Percentiles rank a stretch among this genome's conserved stretches.
Conservation (phyloP, 1,140 invertebrate genomes). For the Pogonus chalceus region DNA sequence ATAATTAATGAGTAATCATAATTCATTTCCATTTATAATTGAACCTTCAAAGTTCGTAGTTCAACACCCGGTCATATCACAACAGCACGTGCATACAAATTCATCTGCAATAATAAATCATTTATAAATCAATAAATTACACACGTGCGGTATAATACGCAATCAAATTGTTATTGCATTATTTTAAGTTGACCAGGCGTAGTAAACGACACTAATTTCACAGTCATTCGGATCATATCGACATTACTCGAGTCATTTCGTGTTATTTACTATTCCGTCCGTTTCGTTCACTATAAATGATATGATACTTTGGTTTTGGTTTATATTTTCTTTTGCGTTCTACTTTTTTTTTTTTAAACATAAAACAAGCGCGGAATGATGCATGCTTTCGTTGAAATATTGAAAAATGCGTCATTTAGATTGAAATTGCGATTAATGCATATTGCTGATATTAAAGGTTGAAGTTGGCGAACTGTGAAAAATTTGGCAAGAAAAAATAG, state of each 20-base stretch:
- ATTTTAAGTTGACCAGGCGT: background rate
- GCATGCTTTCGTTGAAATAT: background rate
- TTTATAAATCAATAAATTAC: background rate
- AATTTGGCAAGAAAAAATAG: background rate
- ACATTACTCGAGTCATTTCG: too few relatives aligned
- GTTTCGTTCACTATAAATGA: too few relatives aligned
- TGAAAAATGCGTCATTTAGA: background rate
- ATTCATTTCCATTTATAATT: too few relatives aligned
- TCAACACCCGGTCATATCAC: background rate
- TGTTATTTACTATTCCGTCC: too few relatives aligned
- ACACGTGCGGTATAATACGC: background rate
- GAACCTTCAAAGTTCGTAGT: background rate
- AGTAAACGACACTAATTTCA: too few relatives aligned
- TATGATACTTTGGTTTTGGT: too few relatives aligned
- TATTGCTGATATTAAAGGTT: background rate
- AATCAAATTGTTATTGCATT: conserved; percentile 7
- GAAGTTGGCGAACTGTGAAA: background rate
- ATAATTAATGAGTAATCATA: too few relatives aligned
- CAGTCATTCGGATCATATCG: too few relatives aligned
- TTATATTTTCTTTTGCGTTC: too few relatives aligned
- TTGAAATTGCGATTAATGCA: background rate
- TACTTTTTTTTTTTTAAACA: too few relatives aligned
- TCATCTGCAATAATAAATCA: background rate
- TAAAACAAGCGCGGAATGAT: background rate
- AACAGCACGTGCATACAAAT: background rate